phyloP scores from a whole-genome alignment of 2,888 invertebrate genomes.

The Gonocerus acuteangulatus region DNA sequence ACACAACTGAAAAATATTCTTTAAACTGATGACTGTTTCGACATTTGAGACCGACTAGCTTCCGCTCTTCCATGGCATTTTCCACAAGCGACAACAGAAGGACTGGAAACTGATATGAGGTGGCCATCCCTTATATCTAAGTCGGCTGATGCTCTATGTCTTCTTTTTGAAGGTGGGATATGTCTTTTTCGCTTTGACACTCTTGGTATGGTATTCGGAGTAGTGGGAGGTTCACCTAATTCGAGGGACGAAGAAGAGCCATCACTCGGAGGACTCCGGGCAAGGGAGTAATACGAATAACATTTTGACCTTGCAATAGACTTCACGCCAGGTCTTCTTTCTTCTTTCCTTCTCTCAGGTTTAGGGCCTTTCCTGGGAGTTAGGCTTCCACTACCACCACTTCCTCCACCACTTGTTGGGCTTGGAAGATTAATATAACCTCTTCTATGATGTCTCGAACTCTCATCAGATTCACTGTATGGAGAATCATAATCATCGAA shows the following conservation, averaged over 20 bases:
- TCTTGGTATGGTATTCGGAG: slow-evolving; percentile 40
- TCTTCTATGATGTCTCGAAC: slow-evolving; percentile 34
- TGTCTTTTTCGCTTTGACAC: slow-evolving; percentile 39
- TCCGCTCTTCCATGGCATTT: slow-evolving; percentile 29
- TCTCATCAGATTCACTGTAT: slow-evolving; percentile 40
- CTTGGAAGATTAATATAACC: slow-evolving; percentile 34
- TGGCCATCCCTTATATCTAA: slow-evolving; percentile 36
- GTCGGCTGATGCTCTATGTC: slow-evolving; percentile 35
- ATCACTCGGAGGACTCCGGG: slow-evolving; percentile 41
- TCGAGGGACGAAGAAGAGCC: slow-evolving; percentile 40
- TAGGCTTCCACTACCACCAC: slow-evolving; percentile 23
- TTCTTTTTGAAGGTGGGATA: slow-evolving; percentile 36
- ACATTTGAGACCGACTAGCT: slow-evolving; percentile 32
- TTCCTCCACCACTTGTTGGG: slow-evolving; percentile 32
- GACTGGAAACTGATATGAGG: slow-evolving; percentile 37
- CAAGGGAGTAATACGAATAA: slow-evolving; percentile 41
- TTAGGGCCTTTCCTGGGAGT: slow-evolving; percentile 24
- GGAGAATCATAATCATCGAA: slow-evolving; percentile 41
- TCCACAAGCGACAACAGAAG: slow-evolving; percentile 37
- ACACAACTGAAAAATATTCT: neutral
- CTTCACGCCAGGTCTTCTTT: slow-evolving; percentile 28
- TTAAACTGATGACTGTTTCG: slow-evolving; percentile 38
- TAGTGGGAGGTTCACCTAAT: slow-evolving; percentile 38
- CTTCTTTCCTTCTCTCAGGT: slow-evolving; percentile 24
- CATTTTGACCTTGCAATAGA: slow-evolving; percentile 39